Evolutionary conservation across 1,140 invertebrate species (phyloP), one percentile per base, ranked within the genome.

Genomic region (Penaeus japonicus): DNA sequence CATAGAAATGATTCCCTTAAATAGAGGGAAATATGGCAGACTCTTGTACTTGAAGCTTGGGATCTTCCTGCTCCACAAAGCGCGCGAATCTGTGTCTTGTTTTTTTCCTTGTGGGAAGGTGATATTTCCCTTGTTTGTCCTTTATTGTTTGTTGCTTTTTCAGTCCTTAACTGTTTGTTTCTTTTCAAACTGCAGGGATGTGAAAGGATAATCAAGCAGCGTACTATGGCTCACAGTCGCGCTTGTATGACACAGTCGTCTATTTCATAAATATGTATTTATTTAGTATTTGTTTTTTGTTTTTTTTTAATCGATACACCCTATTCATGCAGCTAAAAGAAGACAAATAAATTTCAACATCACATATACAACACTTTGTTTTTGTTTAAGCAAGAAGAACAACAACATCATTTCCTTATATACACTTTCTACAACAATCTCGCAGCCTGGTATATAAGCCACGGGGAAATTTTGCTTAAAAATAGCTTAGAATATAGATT

Each of bases 361-460:
- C 86, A 88, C 86, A 88, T 83, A n/a, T 75, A 88, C 80, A 88
- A 83, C 86, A 88, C 65, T 84, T 7, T 84, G 55, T 83, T 83
- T 70, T 70, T 73, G 83, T 88, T 83, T 83, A 83, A 57, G 79
- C 84, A 86, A 73, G 27, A 73, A 83, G 47, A 55, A 84, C 82
- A 84, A 84, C 82, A 84, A 87, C 85, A 79, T 87, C 32, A 55
- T 87, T 59, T 80, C 55, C 39, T 24, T 88, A 88, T 88, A 53
- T 88, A 88, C 86, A 88, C 27, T 88, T 77, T 88, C 86, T 88
- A 88, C 86, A 88, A 83, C 65, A 77, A 57, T 54, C 65, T 83
- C 70, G 65, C 77, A 81, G 59, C 57, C n/a, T 12, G 47, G 47
- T 12, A 47, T 12, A 12, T 47, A 47, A 47, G 47, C 47, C 47